Conservation (phyloP, 64 coral and sea anemone genomes). For the Dendrophyllia cribrosa region DNA sequence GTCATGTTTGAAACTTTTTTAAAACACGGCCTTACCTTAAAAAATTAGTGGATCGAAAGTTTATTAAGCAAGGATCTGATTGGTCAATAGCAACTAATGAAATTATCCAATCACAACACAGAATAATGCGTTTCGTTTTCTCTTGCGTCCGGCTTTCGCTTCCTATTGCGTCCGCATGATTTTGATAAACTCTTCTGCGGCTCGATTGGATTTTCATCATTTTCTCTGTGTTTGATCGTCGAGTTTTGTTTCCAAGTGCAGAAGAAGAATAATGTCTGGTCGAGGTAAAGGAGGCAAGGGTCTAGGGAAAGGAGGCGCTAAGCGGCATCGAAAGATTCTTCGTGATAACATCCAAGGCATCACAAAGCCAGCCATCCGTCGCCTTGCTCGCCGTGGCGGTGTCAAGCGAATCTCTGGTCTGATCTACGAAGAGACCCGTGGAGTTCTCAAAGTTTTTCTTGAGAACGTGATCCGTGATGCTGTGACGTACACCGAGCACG, state of each 20-base stretch:
- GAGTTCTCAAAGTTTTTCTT: slow-evolving; percentile 83
- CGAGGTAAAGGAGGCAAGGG: slow-evolving; percentile 97
- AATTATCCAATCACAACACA: background rate
- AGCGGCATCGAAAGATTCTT: slow-evolving; percentile 96
- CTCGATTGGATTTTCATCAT: no score
- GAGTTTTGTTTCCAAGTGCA: background rate
- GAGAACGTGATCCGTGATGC: slow-evolving; percentile 89
- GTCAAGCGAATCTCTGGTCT: slow-evolving; percentile 96
- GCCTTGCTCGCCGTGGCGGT: slow-evolving; percentile 94
- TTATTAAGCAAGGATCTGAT: background rate
- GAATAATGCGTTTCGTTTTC: background rate
- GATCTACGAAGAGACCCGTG: slow-evolving; percentile 91
- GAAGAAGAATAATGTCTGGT: slow-evolving; percentile 66
- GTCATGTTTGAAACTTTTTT: no score
- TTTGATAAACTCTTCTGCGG: background rate
- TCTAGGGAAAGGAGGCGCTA: slow-evolving; percentile 93
- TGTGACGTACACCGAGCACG: slow-evolving; percentile 85
- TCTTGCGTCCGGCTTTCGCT: background rate
- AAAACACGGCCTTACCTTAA: background rate
- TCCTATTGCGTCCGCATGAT: background rate
- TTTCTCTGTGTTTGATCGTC: background rate
- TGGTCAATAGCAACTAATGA: background rate
- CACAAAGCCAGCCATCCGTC: slow-evolving; percentile 94
- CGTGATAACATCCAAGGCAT: slow-evolving; percentile 97
- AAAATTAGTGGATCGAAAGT: background rate